Evolutionary conservation across 2,888 invertebrate genomes (phyloP), one percentile per base, ranked within the genome.

Genomic region (Coenonympha glycerion): DNA sequence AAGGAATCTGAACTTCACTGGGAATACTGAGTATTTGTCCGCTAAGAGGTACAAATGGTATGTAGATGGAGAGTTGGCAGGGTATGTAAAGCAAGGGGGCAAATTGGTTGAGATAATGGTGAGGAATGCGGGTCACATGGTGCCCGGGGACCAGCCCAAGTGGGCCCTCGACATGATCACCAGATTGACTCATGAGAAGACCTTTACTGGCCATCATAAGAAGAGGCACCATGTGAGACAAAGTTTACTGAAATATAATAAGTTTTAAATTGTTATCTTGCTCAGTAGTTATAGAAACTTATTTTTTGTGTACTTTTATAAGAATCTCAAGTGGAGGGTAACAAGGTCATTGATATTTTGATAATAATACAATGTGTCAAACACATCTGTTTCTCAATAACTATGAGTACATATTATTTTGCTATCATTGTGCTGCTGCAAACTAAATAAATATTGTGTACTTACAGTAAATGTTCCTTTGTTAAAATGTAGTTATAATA

Each of bases 51-150:
- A 90, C 53, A 81, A 91, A 42, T 96, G 95, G 95, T 81, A 81
- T 47, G 91, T 93, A 4, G 91, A 84, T 42, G 84, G 81, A 0
- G 90, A 92, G 57, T 76, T 95, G 6, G 95, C 94, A 0, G 95
- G 95, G 0, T 95, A 93, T 78, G 91, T 89, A 0, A 93, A 92
- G 70, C 88, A 90, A 58, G 92, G 90, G 4, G 91, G 91, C 0
- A 92, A 92, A 66, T 77, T 95, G 44, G 90, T 91, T 0, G 93
- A 94, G 73, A 89, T 94, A 2, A 72, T 95, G 76, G 91, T 95
- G 0, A 86, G 94, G 53, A 90, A 92, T 76, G 93, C 95, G 8
- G 95, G 95, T 0, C 95, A 95, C 65, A 93, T 95, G 92, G 93
- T 93, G 6, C 93, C 94, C 0, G 86, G 88, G 22, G 94, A 95